Percentiles rank a stretch among this genome's conserved stretches.
Evolutionary conservation across 2,113 vertebrate genomes (phyloP).

Genomic region (Agapornis roseicollis): DNA sequence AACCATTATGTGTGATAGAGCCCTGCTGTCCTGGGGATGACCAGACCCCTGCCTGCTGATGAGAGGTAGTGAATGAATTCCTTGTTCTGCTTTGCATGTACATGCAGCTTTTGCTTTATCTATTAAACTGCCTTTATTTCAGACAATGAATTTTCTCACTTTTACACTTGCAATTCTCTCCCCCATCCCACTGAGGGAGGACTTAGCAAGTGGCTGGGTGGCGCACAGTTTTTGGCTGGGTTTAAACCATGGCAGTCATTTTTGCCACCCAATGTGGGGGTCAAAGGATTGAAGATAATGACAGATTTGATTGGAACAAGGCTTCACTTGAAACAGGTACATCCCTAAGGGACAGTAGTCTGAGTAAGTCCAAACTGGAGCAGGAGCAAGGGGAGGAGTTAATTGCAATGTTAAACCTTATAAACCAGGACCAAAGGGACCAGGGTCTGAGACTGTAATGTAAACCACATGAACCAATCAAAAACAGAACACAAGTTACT

Average conservation of each 20-base stretch:
- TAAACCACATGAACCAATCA: not conserved
- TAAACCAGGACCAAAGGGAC: not conserved
- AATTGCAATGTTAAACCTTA: not conserved
- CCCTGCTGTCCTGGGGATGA: not conserved
- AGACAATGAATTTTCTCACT: not conserved
- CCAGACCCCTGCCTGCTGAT: not conserved
- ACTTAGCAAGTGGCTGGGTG: not conserved
- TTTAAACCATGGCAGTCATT: not conserved
- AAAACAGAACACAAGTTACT: not conserved
- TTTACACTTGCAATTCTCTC: not conserved
- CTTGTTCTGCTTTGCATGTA: not conserved
- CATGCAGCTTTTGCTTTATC: not conserved
- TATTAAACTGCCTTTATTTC: not conserved
- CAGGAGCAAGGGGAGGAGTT: not conserved
- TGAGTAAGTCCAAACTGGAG: not conserved
- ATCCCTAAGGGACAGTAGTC: not conserved
- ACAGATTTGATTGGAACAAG: not conserved
- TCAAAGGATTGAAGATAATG: not conserved
- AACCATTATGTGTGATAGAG: not conserved
- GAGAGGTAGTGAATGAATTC: not conserved
- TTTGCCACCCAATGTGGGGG: not conserved
- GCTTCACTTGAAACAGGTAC: not conserved
- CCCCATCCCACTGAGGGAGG: not conserved
- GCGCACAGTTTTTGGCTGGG: not conserved
- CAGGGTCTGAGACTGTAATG: not conserved